A percentile compares a stretch with the other conserved stretches of the same genome.
Conservation (phyloP, 2,888 invertebrate genomes). For the Sarcophaga subvicina region DNA sequence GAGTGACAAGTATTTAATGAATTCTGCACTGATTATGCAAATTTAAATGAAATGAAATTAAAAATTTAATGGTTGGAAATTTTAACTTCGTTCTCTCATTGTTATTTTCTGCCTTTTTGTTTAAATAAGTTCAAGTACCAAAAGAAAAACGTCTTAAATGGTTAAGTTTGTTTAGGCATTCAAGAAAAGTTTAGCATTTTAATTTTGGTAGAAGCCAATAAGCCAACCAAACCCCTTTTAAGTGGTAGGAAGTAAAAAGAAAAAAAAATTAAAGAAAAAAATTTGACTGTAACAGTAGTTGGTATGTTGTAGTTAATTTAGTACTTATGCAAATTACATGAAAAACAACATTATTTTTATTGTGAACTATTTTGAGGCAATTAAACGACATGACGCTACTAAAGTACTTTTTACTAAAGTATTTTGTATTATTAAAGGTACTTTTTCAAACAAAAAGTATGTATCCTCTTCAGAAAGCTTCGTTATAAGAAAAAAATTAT, state of each 20-base stretch:
- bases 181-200: neutral
- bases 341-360: neutral
- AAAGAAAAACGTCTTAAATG: conserved; percentile 2
- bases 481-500: too few species aligned
- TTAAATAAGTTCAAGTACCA: conserved; percentile 13
- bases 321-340: neutral
- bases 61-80: conserved; percentile 8
- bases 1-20: conserved; percentile 70
- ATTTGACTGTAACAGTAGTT: neutral
- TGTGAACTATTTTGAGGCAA: neutral
- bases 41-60: conserved; percentile 36
- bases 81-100: neutral
- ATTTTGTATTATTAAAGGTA: too few species aligned
- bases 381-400: neutral
- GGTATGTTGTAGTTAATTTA: neutral
- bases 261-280: neutral
- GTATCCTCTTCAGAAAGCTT: too few species aligned
- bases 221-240: too few species aligned
- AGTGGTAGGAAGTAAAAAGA: neutral
- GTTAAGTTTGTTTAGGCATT: conserved; percentile 29
- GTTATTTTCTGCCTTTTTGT: conserved; percentile 32
- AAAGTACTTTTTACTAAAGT: too few species aligned
- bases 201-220: neutral
- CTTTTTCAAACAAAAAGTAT: too few species aligned
- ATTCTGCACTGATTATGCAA: conserved; percentile 70